Evolutionary conservation across 2,888 invertebrate genomes (phyloP), one percentile per base, ranked within the genome.

Genomic region (Eudasyphora cyanicolor): DNA sequence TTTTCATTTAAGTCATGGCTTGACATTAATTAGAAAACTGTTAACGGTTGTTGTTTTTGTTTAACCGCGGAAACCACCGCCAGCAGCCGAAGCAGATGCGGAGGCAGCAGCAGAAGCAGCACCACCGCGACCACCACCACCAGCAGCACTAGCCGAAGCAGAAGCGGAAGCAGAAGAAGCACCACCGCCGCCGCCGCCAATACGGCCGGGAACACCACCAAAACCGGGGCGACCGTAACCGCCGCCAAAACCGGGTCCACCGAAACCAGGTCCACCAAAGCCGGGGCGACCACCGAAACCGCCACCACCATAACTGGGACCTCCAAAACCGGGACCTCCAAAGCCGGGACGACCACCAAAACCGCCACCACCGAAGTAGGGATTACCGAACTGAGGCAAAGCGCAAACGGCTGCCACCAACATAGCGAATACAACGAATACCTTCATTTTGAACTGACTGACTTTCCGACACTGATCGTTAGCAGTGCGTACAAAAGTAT

Each of bases 381-480:
- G 82, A 19, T 54, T 51, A 21, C 82, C 86, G 17, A 86, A 88
- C 54, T 89, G 88, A 0, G 88, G 90, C 79, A 87, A 4, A 2
- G 90, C 89, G 49, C 87, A 76, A 35, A 83, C 89, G 32, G 89
- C 89, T 81, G 90, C 86, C 71, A 86, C 45, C 67, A 86, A 35
- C 74, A 91, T 70, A n/a, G 88, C 87, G 14, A 90, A 74, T 35
- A 88, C 87, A 82, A 90, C 84, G 29, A 90, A 74, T 35, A 87
- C 85, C 82, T 89, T 90, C 90, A 90, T 90, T 5, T 83, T 83
- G 73, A n/a, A 42, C 49, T 19, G 64, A 29, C 49, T 42, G 64
- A 29, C 49, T 42, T 70, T 45, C 45, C 70, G 29, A 70, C 29
- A 71, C 70, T 45, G 32, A 54, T 35, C 10, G 8, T 12, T 24